These are phyloP conservation scores for Lepidurus packardi DNA, from an alignment of 1,140 invertebrate species.

Conservation along the genomic window DNA sequence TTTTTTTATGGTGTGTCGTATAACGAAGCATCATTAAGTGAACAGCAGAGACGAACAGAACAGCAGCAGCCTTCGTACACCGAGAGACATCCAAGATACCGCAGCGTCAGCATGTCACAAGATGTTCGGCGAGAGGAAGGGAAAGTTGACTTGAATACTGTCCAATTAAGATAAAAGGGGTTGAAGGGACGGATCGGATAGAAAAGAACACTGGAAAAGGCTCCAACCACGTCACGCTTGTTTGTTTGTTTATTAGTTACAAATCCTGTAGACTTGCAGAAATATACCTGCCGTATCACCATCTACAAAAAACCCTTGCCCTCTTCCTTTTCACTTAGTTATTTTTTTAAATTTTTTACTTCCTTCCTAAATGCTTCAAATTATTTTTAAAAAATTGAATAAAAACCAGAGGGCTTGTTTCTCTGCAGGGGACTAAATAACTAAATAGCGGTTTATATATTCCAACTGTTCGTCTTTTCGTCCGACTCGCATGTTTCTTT, in stretches of 20 bases:
- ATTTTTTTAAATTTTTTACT: too few relatives aligned
- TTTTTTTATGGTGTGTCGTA: slow-evolving; percentile 19
- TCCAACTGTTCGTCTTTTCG: too few relatives aligned
- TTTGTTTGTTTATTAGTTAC: background rate
- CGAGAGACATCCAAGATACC: background rate
- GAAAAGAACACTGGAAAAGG: background rate
- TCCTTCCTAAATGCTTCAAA: too few relatives aligned
- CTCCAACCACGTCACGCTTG: background rate
- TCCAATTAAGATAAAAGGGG: slow-evolving; percentile 22
- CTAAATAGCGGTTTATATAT: too few relatives aligned
- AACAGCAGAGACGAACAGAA: background rate
- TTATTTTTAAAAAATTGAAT: too few relatives aligned
- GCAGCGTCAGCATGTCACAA: slow-evolving; percentile 7
- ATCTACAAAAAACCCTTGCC: background rate
- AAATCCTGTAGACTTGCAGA: background rate
- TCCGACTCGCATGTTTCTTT: too few relatives aligned
- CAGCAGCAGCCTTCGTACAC: background rate
- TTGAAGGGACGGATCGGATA: background rate
- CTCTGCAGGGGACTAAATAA: too few relatives aligned
- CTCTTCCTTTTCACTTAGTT: background rate
- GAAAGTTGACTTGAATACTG: background rate
- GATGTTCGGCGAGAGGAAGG: background rate
- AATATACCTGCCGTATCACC: slow-evolving; percentile 4
- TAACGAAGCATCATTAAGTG: slow-evolving; percentile 14
- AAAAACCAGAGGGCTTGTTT: too few relatives aligned